Base-by-base conservation (phyloP, 2,797 vertebrate genomes). In the Lagodon rhomboides region DNA sequence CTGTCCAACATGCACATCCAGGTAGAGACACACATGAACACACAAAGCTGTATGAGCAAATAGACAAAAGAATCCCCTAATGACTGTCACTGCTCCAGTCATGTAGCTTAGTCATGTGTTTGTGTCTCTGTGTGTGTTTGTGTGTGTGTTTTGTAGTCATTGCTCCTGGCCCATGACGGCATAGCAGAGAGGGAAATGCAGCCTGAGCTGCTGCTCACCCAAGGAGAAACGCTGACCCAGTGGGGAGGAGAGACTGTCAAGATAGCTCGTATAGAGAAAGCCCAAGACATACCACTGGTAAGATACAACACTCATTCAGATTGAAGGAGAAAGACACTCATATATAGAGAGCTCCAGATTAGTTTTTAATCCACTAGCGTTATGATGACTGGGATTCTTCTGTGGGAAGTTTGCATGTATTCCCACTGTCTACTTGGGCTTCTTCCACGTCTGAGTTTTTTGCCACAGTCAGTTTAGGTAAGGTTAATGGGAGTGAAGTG, bases 231-330 rank as follows among this genome's bases (percentile, higher is more conserved):
- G 4, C 76, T 98, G 88, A 96, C 96, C 3, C 94, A 98, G 49
- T 98, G 97, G 79, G 98, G 97, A 83, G 98, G 97, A 59, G 98
- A 99, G 92, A 98, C 96, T 0, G 97, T 99, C 78, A 99, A 98
- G 95, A 97, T 99, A 73, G 97, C 99, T 77, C 96, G 97, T 38
- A 97, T 99, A 68, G 97, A 99, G 89, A 99, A 99, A 82, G 97
- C 98, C 62, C 95, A 93, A 72, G 98, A 99, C 93, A 94, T 99
- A 72, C 98, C 98, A 0, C 88, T 99, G 96, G 98, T 99, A 88
- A 96, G 95, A 94, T 15, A 34, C 23, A 38, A 51, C 38, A 7
- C 25, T 3, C 8, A 3, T 27, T 43, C 34, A 41, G 0, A 51
- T 20, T 16, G 12, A 22, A 12, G 1, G 13, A 50, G 20, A 5